phyloP scores from a whole-genome alignment of 2,797 vertebrate genomes.

The Sebastes taczanowskii region DNA sequence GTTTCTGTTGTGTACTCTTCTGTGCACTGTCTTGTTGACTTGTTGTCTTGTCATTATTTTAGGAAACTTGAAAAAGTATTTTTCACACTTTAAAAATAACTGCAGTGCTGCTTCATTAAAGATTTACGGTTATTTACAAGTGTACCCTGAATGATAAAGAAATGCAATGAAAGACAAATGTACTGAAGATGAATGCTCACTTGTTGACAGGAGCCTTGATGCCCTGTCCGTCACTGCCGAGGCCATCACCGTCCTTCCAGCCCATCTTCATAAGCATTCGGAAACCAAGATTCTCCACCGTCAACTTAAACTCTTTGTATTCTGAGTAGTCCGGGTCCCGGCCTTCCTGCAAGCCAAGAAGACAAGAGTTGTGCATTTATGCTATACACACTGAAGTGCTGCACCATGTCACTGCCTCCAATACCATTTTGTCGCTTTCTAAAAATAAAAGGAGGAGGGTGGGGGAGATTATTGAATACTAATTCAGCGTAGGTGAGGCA shows the following conservation, averaged over 20 bases:
- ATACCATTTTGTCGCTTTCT: neutral
- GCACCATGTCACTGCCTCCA: neutral
- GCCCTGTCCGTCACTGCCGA: conserved; percentile 93
- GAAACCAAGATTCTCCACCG: conserved; percentile 98
- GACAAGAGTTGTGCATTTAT: conserved; percentile 10
- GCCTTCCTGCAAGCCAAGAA: conserved; percentile 87
- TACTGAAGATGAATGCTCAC: conserved; percentile 71
- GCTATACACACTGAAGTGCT: neutral
- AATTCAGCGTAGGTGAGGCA: neutral
- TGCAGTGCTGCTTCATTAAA: neutral
- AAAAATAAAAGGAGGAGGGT: neutral
- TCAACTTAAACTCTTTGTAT: conserved; percentile 99
- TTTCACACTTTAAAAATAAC: neutral
- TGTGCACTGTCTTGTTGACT: neutral
- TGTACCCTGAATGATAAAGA: neutral
- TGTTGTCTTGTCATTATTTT: neutral
- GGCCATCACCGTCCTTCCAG: conserved; percentile 97
- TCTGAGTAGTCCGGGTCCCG: conserved; percentile 97
- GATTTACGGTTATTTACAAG: neutral
- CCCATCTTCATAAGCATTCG: conserved; percentile 99
- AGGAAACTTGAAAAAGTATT: neutral
- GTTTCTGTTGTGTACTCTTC: neutral
- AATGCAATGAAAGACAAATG: neutral
- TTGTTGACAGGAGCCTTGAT: conserved; percentile 95
- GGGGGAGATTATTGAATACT: neutral